phyloP scores from a whole-genome alignment of 2,113 vertebrate genomes.

The Eretmochelys imbricata region DNA sequence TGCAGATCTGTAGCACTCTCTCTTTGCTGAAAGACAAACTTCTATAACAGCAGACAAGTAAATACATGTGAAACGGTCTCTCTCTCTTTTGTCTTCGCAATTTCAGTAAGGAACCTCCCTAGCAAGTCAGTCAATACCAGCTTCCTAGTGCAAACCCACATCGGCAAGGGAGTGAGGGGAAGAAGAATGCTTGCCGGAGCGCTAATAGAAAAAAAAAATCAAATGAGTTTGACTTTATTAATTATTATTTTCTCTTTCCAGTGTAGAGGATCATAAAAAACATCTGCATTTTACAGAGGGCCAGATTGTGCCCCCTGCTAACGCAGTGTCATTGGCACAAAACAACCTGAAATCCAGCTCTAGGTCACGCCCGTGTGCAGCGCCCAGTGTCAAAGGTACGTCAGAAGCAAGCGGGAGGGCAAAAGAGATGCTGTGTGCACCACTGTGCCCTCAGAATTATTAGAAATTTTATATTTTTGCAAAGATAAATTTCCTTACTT shows the following conservation, averaged over 20 bases:
- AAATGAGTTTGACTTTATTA: background rate
- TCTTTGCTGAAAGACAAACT: background rate
- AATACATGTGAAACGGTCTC: background rate
- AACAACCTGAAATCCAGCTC: background rate
- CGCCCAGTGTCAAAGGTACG: background rate
- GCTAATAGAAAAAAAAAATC: background rate
- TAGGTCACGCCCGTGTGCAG: background rate
- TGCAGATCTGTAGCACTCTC: background rate
- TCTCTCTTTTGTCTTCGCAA: rapidly evolving
- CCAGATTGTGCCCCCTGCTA: rapidly evolving
- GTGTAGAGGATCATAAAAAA: background rate
- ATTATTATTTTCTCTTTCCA: background rate
- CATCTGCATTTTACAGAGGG: background rate
- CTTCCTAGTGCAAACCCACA: background rate
- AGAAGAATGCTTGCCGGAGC: background rate
- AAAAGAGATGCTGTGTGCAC: background rate
- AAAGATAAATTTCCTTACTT: background rate
- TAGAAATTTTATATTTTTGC: background rate
- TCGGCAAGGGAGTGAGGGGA: background rate
- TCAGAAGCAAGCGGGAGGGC: background rate
- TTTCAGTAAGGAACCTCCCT: background rate
- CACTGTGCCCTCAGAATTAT: too few species aligned
- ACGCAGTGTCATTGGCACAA: background rate
- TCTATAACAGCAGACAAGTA: background rate
- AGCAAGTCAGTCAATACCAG: background rate